Percentiles rank a stretch among this genome's conserved stretches.
Evolutionary conservation across 2,113 vertebrate species (phyloP).

Genomic region (Puma concolor): DNA sequence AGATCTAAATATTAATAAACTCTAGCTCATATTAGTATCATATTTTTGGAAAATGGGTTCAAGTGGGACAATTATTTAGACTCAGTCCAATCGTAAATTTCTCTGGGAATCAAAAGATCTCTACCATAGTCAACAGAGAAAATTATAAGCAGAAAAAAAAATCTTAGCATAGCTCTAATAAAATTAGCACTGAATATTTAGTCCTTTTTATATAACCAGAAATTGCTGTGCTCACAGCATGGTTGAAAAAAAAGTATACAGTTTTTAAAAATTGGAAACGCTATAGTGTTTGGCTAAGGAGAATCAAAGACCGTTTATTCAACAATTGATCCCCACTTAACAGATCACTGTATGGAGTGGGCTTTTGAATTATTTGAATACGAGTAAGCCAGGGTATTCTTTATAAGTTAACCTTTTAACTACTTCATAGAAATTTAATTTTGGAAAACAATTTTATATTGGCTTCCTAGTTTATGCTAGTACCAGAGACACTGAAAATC

Average conservation of each 20-base stretch:
- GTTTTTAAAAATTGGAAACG: not conserved
- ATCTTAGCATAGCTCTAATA: not conserved
- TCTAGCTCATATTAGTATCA: not conserved
- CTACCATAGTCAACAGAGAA: not conserved
- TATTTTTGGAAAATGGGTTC: constrained; percentile 7
- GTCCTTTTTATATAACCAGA: not conserved
- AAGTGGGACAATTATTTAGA: not conserved
- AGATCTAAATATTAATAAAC: not conserved
- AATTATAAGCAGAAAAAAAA: not conserved
- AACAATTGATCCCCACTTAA: not conserved
- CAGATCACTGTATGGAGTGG: not conserved
- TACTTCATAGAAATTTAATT: not conserved
- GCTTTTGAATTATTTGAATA: not conserved
- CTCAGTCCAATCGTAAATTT: not conserved
- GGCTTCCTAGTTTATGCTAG: not conserved
- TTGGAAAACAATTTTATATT: constrained; percentile 28
- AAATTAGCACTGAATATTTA: not conserved
- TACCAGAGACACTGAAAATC: not conserved
- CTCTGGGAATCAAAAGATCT: not conserved
- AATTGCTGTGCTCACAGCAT: not conserved
- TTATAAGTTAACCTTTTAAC: not conserved
- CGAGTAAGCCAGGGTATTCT: not conserved
- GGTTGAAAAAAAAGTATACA: not conserved
- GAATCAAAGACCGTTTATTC: not conserved
- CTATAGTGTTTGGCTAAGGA: not conserved